phyloP scores from a whole-genome alignment of 2,113 vertebrate genomes.

The Paramormyrops kingsleyae region DNA sequence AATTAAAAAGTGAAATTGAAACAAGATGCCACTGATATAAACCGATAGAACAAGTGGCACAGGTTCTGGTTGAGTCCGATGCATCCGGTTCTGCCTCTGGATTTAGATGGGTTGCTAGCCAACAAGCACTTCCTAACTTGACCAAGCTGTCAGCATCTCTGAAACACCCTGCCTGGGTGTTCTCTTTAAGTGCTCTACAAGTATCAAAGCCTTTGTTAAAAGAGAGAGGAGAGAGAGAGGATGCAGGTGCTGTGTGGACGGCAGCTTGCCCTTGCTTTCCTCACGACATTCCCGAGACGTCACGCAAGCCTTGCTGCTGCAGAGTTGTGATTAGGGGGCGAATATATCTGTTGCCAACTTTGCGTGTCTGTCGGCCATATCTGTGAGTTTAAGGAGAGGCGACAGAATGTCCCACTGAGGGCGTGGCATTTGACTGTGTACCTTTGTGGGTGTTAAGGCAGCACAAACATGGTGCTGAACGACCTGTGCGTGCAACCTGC shows the following conservation, averaged over 20 bases:
- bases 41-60: background rate
- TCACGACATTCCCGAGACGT: background rate
- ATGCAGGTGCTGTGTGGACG: background rate
- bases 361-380: background rate
- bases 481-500: background rate
- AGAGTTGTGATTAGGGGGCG: background rate
- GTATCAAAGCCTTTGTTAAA: constrained; percentile 40
- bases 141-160: constrained; percentile 40
- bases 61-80: background rate
- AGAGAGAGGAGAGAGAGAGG: background rate
- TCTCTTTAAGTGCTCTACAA: constrained; percentile 34
- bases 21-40: background rate
- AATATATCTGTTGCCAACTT: background rate
- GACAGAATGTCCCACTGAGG: background rate
- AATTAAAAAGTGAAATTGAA: background rate
- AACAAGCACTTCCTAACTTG: background rate
- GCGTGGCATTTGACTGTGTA: background rate
- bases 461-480: background rate
- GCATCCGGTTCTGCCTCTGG: background rate
- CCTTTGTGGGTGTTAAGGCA: background rate
- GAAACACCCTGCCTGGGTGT: constrained; percentile 27
- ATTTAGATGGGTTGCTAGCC: background rate
- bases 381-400: background rate
- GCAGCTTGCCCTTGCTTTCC: background rate
- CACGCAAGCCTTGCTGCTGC: background rate